Base-by-base conservation (phyloP, 2,797 vertebrate genomes). In the Gymnocypris eckloni region DNA sequence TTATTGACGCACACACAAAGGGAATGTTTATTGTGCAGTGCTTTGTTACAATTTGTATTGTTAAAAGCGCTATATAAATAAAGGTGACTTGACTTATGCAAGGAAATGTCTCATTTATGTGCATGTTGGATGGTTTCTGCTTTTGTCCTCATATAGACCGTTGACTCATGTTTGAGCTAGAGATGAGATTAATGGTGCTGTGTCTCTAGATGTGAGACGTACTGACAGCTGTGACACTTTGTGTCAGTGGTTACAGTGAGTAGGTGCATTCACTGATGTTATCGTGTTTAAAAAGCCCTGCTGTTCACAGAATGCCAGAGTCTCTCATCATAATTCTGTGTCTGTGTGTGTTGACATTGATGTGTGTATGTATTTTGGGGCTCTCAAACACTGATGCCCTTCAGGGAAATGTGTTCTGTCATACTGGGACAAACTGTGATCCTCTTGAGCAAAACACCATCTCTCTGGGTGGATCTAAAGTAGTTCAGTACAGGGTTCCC, bases 311-410 rank as follows among this genome's bases (percentile, higher is more conserved):
- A 59, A 64, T 70, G 77, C 69, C 69, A 72, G 64, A 79, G 41
- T n/a, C 77, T 85, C 78, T 80, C 66, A 79, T 12, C 37, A 79
- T 85, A 78, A 79, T 70, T 79, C 76, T 72, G 77, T 85, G 76
- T 43, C 45, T 61, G n/a, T 45, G 25, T 45, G 54, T 75, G 71
- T 75, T 61, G 52, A 73, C 41, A 45, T 48, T 64, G 18, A 41
- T 70, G 28, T 69, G 79, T 69, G 43, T 50, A 39, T 70, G 33
- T 80, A 67, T 67, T 67, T 80, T 66, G 61, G 41, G 59, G 5
- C 25, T 80, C 25, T 80, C 77, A 61, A 79, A 61, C 13, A 64
- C 39, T 22, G 7, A 16, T 61, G 20, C 54, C 56, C 54, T 43
- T 79, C 39, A 79, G 39, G 56, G 56, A 45, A 79, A 79, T 79